Base-by-base conservation (phyloP, 2,797 vertebrate species). In the Setipinna tenuifilis region DNA sequence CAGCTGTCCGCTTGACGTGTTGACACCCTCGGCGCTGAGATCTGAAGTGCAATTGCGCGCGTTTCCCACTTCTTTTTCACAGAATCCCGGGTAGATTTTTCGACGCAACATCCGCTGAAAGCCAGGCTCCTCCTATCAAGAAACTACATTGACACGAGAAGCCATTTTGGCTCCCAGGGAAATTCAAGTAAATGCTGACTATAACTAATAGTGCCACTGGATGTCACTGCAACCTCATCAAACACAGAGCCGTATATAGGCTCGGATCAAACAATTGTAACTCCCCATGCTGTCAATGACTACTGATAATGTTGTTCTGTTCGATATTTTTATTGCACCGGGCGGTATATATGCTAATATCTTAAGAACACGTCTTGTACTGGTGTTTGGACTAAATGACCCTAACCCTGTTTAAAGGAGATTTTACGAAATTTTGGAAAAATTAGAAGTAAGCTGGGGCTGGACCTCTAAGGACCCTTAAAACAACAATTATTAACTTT, bases 71-170 rank as follows among this genome's bases (percentile, higher is more conserved):
- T 71, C 46, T 82, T 82, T 89, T 90, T 87, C 41, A 86, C 88
- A 28, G 71, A 78, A 54, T 14, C 7, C 7, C 31, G 58, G 14
- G 31, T 46, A 81, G 10, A 14, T 6, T 82, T 9, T 25, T 0
- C 0, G 41, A 84, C 90, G 90, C 86, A 83, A 90, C 35, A 89
- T 90, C 90, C 88, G 78, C 21, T 83, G 17, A 25, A 6, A 17
- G 2, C 3, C 5, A 12, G 46, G 83, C 88, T 82, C 84, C 82
- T 59, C 85, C 89, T 82, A 19, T 5, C 11, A 61, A n/a, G 0
- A 31, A 14, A 2, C 10, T 6, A 21, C 50, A 59, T 23, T 82
- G 14, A 7, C 7, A 1, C 6, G 6, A 17, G 6, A 21, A 41
- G 0, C 31, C 84, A 35, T 35, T 21, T 71, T 50, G 44, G 35